These are phyloP conservation scores for Andrena chrysosceles DNA, from an alignment of 2,888 invertebrate genomes.

Conservation along the genomic window DNA sequence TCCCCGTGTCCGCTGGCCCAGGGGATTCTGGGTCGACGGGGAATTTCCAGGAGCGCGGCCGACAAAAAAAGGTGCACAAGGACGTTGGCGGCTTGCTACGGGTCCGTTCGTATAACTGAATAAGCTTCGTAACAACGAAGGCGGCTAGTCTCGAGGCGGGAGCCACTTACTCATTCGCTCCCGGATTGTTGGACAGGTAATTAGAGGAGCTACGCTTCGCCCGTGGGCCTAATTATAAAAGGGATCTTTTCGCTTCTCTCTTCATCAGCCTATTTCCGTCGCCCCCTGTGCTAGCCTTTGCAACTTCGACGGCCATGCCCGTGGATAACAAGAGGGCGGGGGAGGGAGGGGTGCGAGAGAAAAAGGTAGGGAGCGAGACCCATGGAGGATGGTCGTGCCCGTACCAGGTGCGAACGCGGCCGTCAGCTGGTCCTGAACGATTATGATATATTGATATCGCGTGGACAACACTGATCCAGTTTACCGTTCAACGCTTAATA, in stretches of 20 bases:
- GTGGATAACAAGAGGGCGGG: background rate
- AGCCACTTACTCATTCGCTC: conserved; percentile 80
- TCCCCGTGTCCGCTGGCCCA: background rate
- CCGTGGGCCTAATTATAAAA: conserved; percentile 84
- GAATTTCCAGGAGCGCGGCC: conserved; percentile 23
- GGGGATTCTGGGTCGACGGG: conserved; percentile 27
- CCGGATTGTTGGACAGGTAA: conserved; percentile 83
- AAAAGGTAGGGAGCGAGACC: conserved; percentile 27
- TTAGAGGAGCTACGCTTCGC: conserved; percentile 83
- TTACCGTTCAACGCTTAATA: conserved; percentile 26
- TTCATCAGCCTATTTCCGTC: conserved; percentile 48
- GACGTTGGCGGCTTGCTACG: conserved; percentile 34
- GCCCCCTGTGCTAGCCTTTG: conserved; percentile 22
- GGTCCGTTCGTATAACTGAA: conserved; percentile 74
- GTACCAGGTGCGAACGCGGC: conserved; percentile 39
- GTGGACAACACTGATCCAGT: conserved; percentile 12
- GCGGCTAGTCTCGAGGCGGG: conserved; percentile 62
- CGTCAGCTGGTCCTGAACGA: conserved; percentile 60
- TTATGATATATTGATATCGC: conserved; percentile 71
- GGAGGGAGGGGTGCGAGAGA: background rate
- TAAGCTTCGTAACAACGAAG: conserved; percentile 76
- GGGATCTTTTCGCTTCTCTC: conserved; percentile 59
- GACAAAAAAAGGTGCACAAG: conserved; percentile 33
- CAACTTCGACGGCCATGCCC: conserved; percentile 18
- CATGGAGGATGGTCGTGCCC: conserved; percentile 43